Conservation (phyloP, 2,888 invertebrate species). For the Tholera decimalis region DNA sequence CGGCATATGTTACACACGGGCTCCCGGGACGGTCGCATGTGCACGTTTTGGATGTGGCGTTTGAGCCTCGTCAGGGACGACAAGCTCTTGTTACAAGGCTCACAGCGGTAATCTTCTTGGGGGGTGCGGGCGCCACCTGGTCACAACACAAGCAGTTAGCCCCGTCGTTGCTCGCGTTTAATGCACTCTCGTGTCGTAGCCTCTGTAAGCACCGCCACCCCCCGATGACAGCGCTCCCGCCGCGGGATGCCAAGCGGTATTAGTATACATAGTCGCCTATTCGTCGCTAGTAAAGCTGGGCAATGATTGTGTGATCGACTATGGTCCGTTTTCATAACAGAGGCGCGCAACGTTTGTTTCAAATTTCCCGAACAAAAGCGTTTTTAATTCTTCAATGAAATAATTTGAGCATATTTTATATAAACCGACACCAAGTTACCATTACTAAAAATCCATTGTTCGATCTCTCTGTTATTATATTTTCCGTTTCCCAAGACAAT, state of each 20-base stretch:
- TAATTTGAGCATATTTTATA: constrained; percentile 82
- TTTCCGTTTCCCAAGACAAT: constrained; percentile 87
- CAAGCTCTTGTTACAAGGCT: constrained; percentile 97
- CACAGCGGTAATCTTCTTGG: constrained; percentile 97
- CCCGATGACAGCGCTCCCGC: constrained; percentile 87
- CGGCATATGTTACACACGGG: constrained; percentile 98
- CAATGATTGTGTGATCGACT: constrained; percentile 77
- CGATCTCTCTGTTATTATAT: constrained; percentile 82
- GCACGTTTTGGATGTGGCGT: constrained; percentile 98
- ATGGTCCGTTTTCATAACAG: constrained; percentile 74
- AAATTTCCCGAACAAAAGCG: constrained; percentile 85
- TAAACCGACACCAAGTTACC: constrained; percentile 85
- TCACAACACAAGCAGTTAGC: constrained; percentile 91
- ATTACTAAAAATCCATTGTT: constrained; percentile 89
- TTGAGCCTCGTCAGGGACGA: constrained; percentile 97
- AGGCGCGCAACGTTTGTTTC: constrained; percentile 74
- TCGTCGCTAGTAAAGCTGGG: constrained; percentile 81
- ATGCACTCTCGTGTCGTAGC: constrained; percentile 91
- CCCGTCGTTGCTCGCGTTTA: constrained; percentile 89
- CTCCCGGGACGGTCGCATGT: constrained; percentile 97
- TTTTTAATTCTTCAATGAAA: constrained; percentile 86
- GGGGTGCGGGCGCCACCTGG: constrained; percentile 94
- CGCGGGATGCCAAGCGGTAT: constrained; percentile 86
- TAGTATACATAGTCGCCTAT: constrained; percentile 82
- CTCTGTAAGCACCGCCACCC: constrained; percentile 91